phyloP scores from a whole-genome alignment of 2,113 vertebrate species.

The Crotalus viridis region DNA sequence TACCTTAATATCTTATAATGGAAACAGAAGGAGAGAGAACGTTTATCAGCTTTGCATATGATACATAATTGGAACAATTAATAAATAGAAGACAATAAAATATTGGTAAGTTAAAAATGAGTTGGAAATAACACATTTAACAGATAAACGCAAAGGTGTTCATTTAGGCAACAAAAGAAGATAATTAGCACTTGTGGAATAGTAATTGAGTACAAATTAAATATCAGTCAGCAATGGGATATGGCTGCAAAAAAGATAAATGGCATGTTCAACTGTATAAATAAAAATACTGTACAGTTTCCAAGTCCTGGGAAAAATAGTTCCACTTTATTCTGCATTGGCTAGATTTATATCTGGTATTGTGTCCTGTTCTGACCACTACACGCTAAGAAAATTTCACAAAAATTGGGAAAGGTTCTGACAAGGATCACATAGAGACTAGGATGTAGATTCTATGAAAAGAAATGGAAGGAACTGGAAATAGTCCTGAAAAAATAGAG shows the following conservation, averaged over 20 bases:
- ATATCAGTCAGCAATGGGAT: neutral
- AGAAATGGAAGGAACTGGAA: neutral
- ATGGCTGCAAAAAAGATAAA: neutral
- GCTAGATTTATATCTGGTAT: neutral
- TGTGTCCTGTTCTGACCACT: neutral
- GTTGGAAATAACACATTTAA: neutral
- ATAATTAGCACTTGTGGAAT: neutral
- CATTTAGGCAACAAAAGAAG: neutral
- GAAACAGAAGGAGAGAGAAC: neutral
- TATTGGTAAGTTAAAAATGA: neutral
- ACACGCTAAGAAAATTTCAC: neutral
- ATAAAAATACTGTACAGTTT: neutral
- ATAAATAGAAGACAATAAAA: neutral
- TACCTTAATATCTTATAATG: too few species aligned
- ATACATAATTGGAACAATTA: neutral
- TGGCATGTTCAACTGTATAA: neutral
- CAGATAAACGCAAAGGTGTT: neutral
- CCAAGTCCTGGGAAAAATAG: neutral
- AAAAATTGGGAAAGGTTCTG: neutral
- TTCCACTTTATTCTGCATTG: neutral
- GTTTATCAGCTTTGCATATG: neutral
- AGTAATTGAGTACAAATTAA: neutral
- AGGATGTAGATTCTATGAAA: neutral
- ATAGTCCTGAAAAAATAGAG: neutral
- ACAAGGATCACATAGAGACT: neutral